Conservation (phyloP, 2,888 invertebrate genomes). For the Xylota segnis region DNA sequence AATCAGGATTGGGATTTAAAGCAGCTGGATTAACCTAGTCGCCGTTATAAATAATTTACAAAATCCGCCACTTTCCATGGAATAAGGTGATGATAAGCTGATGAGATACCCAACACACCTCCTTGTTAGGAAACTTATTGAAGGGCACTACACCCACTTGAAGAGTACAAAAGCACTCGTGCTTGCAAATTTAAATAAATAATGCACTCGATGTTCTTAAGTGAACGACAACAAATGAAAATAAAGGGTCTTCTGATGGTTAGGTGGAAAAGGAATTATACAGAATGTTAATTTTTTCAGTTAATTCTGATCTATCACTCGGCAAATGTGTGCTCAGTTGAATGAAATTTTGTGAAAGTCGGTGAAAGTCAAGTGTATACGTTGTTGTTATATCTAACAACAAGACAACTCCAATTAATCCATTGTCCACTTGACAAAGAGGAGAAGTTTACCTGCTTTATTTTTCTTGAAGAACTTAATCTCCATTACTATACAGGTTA, state of each 20-base stretch:
- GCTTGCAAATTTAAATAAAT: constrained; percentile 18
- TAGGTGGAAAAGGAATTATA: neutral
- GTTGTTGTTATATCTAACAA: neutral
- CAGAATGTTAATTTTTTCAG: neutral
- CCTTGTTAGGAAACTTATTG: neutral
- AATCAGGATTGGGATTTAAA: neutral
- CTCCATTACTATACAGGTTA: too few species aligned
- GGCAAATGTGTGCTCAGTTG: neutral
- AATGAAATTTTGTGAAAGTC: neutral
- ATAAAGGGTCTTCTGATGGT: neutral
- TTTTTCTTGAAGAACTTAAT: too few species aligned
- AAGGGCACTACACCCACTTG: neutral
- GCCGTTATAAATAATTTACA: neutral
- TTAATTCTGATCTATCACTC: neutral
- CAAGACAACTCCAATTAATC: neutral
- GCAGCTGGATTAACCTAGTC: neutral
- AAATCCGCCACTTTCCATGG: neutral
- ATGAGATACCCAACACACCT: neutral
- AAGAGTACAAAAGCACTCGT: constrained; percentile 2
- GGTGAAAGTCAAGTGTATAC: constrained; percentile 3
- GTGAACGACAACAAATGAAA: constrained; percentile 6
- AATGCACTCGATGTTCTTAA: neutral
- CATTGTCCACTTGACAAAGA: neutral
- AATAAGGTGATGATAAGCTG: neutral
- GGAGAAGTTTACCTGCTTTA: too few species aligned